phyloP scores from a whole-genome alignment of 2,888 invertebrate species.

The Theristus sp. region DNA sequence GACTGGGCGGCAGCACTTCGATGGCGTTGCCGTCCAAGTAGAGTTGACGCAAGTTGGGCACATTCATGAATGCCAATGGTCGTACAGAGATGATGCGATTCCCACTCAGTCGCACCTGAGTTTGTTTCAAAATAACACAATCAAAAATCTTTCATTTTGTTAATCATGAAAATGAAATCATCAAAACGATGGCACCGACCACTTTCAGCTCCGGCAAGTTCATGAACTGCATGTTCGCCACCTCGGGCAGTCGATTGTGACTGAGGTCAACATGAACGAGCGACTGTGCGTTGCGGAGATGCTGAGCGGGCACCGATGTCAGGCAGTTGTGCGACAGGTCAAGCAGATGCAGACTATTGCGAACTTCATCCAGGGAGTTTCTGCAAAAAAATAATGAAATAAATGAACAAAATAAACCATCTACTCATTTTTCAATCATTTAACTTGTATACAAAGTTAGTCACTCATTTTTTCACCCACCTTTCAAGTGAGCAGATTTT shows the following conservation, averaged over 20 bases:
- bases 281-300: constrained; percentile 56
- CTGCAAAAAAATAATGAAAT: too few species aligned
- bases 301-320: constrained; percentile 55
- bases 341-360: constrained; percentile 44
- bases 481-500: background rate
- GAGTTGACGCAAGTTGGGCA: constrained; percentile 46
- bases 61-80: constrained; percentile 61
- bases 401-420: too few species aligned
- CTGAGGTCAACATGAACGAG: constrained; percentile 49
- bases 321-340: constrained; percentile 66
- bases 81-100: constrained; percentile 51
- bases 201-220: constrained; percentile 53
- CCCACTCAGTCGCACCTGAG: constrained; percentile 17
- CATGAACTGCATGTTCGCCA: constrained; percentile 49
- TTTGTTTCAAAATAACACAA: constrained; percentile 37
- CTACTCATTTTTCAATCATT: too few species aligned
- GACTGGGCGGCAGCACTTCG: constrained; percentile 54
- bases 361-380: constrained; percentile 18
- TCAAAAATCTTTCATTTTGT: background rate
- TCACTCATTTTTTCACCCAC: background rate
- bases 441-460: too few species aligned
- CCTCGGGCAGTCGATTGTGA: background rate
- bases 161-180: background rate
- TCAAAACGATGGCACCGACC: constrained; percentile 37
- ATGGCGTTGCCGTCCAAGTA: constrained; percentile 67